A percentile compares a stretch with the other conserved stretches of the same genome.
phyloP scores from a whole-genome alignment of 1,140 invertebrate species.

The Pogonomyrmex californicus region DNA sequence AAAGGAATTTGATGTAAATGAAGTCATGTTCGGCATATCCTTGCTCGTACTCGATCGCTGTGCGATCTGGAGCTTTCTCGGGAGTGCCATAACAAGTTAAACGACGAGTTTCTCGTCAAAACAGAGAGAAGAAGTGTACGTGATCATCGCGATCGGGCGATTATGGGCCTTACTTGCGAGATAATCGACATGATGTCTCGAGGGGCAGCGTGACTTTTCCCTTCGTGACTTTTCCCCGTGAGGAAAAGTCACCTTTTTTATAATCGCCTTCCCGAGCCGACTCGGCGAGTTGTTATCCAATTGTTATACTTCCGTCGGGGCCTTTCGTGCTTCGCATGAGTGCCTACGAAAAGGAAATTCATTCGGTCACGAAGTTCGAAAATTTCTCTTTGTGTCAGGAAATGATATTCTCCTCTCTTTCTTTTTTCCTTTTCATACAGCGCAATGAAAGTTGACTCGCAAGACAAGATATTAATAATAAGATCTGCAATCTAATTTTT shows the following conservation, averaged over 20 bases:
- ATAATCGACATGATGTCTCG: conserved; percentile 41
- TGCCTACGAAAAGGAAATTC: conserved; percentile 54
- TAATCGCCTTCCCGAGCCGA: conserved; percentile 23
- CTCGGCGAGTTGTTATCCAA: neutral
- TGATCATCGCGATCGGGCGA: conserved; percentile 46
- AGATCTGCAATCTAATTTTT: neutral
- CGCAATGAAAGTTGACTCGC: neutral
- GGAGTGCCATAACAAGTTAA: conserved; percentile 16
- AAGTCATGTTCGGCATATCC: conserved; percentile 41
- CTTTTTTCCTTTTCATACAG: neutral
- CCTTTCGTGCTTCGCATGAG: neutral
- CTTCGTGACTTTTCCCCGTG: neutral
- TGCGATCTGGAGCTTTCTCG: conserved; percentile 26
- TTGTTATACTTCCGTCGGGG: neutral
- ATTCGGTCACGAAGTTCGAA: conserved; percentile 37
- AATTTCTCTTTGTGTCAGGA: conserved; percentile 49
- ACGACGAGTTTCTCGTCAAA: neutral
- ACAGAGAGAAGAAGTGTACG: conserved; percentile 40
- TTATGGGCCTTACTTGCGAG: conserved; percentile 36
- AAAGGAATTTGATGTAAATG: conserved; percentile 57
- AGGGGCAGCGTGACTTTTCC: conserved; percentile 24
- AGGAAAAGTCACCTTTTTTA: conserved; percentile 51
- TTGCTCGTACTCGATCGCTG: neutral
- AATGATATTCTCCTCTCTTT: conserved; percentile 22
- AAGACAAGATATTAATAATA: no score